phyloP scores from a whole-genome alignment of 2,888 invertebrate species.

The Scaptodrosophila latifasciaeformis region DNA sequence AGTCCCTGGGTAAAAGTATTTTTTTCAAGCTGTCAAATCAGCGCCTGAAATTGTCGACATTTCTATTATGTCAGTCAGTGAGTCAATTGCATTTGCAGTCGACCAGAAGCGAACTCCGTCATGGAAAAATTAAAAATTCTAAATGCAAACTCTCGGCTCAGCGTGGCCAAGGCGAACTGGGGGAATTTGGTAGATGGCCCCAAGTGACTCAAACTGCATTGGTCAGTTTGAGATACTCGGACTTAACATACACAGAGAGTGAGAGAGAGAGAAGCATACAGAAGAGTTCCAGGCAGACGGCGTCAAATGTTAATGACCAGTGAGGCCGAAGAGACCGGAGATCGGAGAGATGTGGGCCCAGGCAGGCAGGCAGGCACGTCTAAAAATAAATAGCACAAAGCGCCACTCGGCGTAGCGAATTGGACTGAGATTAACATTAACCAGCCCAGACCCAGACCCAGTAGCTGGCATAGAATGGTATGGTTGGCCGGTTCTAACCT shows the following conservation, averaged over 20 bases:
- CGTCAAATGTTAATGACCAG: constrained; percentile 59
- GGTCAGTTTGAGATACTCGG: neutral
- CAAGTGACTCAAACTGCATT: neutral
- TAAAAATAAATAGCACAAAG: constrained; percentile 24
- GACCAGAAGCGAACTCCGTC: neutral
- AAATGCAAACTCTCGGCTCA: constrained; percentile 32
- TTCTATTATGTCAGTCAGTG: constrained; percentile 70
- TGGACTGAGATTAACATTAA: constrained; percentile 50
- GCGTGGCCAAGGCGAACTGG: constrained; percentile 10
- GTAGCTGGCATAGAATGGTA: neutral
- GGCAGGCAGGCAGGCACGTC: neutral
- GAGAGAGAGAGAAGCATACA: no score
- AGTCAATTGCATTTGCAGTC: constrained; percentile 38
- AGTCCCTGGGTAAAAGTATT: neutral
- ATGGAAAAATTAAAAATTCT: constrained; percentile 49
- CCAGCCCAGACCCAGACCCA: constrained; percentile 11
- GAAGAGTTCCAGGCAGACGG: constrained; percentile 17
- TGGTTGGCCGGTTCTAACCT: neutral
- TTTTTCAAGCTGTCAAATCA: constrained; percentile 56
- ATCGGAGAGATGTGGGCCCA: constrained; percentile 4
- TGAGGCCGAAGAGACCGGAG: constrained; percentile 6
- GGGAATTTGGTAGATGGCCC: neutral
- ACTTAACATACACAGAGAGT: no score
- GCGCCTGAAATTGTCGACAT: constrained; percentile 57
- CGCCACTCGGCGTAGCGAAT: constrained; percentile 45